Conservation (phyloP, 2,888 invertebrate species). For the Candidula unifasciata region DNA sequence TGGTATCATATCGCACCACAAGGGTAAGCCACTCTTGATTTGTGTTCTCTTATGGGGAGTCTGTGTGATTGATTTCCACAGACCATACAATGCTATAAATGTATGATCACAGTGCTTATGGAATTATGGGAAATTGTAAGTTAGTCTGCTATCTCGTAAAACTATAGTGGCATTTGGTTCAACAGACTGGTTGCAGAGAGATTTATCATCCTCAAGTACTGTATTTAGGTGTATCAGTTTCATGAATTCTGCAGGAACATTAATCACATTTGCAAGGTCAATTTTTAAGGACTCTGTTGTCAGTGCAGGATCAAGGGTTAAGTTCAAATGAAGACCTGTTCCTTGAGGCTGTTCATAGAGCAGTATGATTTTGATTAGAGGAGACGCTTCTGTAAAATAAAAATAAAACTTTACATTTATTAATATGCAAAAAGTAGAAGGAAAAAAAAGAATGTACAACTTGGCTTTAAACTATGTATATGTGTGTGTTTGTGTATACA, state of each 20-base stretch:
- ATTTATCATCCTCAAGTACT: not conserved
- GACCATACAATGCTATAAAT: not conserved
- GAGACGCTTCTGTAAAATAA: constrained; percentile 33
- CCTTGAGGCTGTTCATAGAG: constrained; percentile 37
- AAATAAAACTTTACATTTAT: not conserved
- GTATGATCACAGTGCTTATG: not conserved
- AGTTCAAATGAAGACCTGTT: constrained; percentile 27
- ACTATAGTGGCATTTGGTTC: constrained; percentile 19
- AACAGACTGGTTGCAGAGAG: not conserved
- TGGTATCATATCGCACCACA: too few species aligned
- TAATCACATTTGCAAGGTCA: constrained; percentile 27
- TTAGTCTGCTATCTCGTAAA: constrained; percentile 20
- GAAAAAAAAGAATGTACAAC: not conserved
- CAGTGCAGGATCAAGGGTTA: constrained; percentile 29
- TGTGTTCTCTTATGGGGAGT: too few species aligned
- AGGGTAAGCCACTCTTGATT: too few species aligned
- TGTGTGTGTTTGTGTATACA: too few species aligned
- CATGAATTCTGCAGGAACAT: constrained; percentile 27
- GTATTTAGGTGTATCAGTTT: not conserved
- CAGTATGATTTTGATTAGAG: constrained; percentile 21
- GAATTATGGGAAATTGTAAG: constrained; percentile 24
- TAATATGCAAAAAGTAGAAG: not conserved
- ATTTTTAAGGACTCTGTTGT: not conserved
- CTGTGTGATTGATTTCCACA: too few species aligned
- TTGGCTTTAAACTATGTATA: too few species aligned